Evolutionary conservation across 2,797 vertebrate genomes (phyloP), one percentile per base, ranked within the genome.

Genomic region (Centropyge bicolor): DNA sequence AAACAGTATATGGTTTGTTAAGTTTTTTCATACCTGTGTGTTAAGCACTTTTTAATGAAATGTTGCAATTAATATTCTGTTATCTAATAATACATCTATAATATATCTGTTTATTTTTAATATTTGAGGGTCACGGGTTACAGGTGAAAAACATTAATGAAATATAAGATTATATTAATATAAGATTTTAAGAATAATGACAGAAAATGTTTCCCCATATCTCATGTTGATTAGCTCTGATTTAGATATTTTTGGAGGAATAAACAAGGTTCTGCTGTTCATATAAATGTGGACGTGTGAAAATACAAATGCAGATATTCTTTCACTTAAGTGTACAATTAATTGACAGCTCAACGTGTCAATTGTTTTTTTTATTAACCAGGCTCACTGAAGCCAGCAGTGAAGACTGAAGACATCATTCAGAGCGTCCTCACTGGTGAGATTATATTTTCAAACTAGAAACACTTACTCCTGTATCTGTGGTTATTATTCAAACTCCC

Each of bases 351-450:
- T 52, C 3, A 56, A 59, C 20, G 27, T 52, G 27, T 41, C 2
- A 36, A 54, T 59, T 43, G n/a, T 83, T 43, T 75, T 73, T 86
- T 31, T 78, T 60, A 56, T 9, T 38, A 11, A 31, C 38, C 85
- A 99, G 98, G 97, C 78, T 96, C 97, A 9, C 91, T 97, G 78
- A 99, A 98, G 90, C 95, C 96, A 20, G 89, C 96, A 35, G 95
- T 95, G 73, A 99, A 96, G 94, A 96, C 97, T 64, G 98, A 99
- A 90, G 98, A 99, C 92, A 96, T 99, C 70, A 96, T 99, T 80
- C 97, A 98, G 83, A 98, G 97, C 38, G 96, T 99, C 68, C 95
- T 99, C 85, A 97, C 97, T 87, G 98, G 98, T 99, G 96, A 80
- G 76, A 9, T 38, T 9, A 2, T 20, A 12, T 22, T 56, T 70